phyloP scores from a whole-genome alignment of 2,113 vertebrate genomes.

The Zapus hudsonius region DNA sequence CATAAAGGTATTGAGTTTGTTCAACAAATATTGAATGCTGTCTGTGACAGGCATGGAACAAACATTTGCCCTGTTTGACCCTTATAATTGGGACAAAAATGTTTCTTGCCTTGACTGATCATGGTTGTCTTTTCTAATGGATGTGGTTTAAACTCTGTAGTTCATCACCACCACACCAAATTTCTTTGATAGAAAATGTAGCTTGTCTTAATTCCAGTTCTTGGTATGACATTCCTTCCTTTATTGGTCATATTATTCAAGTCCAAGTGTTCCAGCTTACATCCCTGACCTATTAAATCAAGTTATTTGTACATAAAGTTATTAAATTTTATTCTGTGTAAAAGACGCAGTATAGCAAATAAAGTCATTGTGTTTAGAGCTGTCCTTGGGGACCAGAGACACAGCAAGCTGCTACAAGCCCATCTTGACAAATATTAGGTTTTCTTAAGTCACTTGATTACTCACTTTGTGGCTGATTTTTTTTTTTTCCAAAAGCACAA shows the following conservation, averaged over 20 bases:
- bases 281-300: conserved; percentile 29
- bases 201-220: conserved; percentile 7
- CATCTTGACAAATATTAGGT: conserved; percentile 82
- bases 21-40: not conserved
- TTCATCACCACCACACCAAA: not conserved
- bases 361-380: conserved; percentile 19
- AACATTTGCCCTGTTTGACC: not conserved
- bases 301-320: conserved; percentile 41
- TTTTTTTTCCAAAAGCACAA: conserved; percentile 67
- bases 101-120: not conserved
- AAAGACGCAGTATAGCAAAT: not conserved
- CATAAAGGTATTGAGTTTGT: conserved; percentile 20
- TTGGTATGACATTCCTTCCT: not conserved
- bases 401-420: conserved; percentile 78
- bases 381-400: conserved; percentile 77
- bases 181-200: conserved; percentile 9
- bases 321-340: conserved; percentile 18
- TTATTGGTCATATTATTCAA: not conserved
- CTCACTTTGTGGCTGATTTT: conserved; percentile 83
- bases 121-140: not conserved
- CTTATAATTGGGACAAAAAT: not conserved
- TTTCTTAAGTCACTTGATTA: conserved; percentile 83
- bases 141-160: conserved; percentile 11
- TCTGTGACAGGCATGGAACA: not conserved
- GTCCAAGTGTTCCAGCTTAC: not conserved